Conservation (phyloP, 2,888 invertebrate genomes). For the Nomada fucata region DNA sequence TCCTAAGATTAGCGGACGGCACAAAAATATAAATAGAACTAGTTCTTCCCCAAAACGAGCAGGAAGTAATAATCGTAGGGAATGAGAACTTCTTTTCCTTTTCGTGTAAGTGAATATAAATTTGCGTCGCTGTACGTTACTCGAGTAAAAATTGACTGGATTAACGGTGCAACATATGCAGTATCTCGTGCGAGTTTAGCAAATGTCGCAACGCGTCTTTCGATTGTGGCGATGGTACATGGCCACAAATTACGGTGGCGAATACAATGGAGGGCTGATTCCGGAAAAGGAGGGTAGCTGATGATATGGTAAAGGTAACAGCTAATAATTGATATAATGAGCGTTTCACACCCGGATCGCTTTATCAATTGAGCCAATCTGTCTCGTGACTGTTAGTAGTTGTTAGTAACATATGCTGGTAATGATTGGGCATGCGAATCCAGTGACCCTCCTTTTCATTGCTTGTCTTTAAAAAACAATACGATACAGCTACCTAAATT, state of each 20-base stretch:
- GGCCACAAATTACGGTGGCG: slow-evolving; percentile 41
- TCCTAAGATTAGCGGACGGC: no score
- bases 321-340: slow-evolving; percentile 79
- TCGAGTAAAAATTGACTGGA: no score
- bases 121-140: no score
- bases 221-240: slow-evolving; percentile 2
- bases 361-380: slow-evolving; percentile 76
- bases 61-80: no score
- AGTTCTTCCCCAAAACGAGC: no score
- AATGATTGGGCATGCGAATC: slow-evolving; percentile 29
- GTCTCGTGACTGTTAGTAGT: slow-evolving; percentile 45
- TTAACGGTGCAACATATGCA: neutral
- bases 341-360: slow-evolving; percentile 78
- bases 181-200: neutral
- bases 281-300: slow-evolving; percentile 53
- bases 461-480: slow-evolving; percentile 44
- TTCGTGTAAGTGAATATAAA: no score
- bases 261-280: slow-evolving; percentile 45
- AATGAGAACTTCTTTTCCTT: no score
- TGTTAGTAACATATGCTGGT: slow-evolving; percentile 29
- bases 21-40: no score
- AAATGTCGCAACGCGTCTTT: slow-evolving; percentile 8
- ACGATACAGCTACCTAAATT: slow-evolving; percentile 66
- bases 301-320: slow-evolving; percentile 55
- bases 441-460: slow-evolving; percentile 15